Base-by-base conservation (phyloP, 2,888 invertebrate genomes). In the Ptilodon capucinus region DNA sequence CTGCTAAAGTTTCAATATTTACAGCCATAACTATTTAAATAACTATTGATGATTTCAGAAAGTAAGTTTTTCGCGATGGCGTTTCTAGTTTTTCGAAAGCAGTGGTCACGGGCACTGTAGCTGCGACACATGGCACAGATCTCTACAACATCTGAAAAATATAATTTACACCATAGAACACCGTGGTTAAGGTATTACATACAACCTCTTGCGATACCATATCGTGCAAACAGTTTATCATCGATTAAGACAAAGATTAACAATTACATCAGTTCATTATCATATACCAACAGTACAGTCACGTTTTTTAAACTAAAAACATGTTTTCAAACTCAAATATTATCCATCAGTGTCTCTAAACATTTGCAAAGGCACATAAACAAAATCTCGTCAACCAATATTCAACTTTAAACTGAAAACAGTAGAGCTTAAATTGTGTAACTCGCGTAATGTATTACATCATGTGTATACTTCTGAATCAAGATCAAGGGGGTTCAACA, bases 341-440 rank as follows among this genome's bases (percentile, higher is more conserved):
- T 42, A 56, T 62, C 63, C 56, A 50, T 59, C 53, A 63, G 32
- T 55, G 53, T 56, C 56, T 51, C 41, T 25, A 38, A 39, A 19
- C 46, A 49, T 46, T 47, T 47, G 40, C 47, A 47, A 38, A 32
- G 25, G 35, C 40, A 14, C 13, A 28, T 39, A 44, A 39, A 23
- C 42, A 11, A 43, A 58, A 45, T 14, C 34, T 8, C 1, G 4
- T 5, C 39, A 44, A 30, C 32, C 25, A 1, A 51, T 44, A 35
- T 45, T 47, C 6, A 40, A 47, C 36, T 25, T 19, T 51, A 40
- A 2, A 0, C 0, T 0, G 0, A 8, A 0, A 0, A 0, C 0
- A 0, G 4, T 51, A 8, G 40, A 36, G 46, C 6, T 6, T 9
- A 35, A 41, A 44, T 44, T 40, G 4, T 0, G 0, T 41, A 13